phyloP scores from a whole-genome alignment of 2,888 invertebrate genomes.

The Baccha elongata region DNA sequence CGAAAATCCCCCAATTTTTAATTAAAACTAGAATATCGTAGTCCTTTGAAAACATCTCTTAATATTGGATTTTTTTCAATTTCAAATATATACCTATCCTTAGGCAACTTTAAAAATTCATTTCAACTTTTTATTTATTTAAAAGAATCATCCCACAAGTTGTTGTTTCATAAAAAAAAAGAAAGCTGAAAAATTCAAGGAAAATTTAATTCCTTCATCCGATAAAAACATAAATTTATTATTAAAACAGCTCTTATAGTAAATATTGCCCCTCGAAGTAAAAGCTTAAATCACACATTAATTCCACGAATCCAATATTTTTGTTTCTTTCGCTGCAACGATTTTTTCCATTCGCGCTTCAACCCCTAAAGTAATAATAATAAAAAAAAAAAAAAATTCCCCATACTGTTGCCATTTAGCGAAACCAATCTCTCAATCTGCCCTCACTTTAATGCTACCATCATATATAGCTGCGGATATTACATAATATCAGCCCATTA shows the following conservation, averaged over 20 bases:
- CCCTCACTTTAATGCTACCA: not conserved
- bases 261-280: slow-evolving; percentile 4
- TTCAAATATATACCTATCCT: slow-evolving; percentile 2
- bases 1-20: too few relatives aligned
- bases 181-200: not conserved
- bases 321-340: slow-evolving; percentile 12
- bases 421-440: slow-evolving; percentile 36
- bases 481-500: slow-evolving; percentile 57
- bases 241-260: not conserved
- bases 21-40: too few relatives aligned
- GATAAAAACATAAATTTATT: slow-evolving; percentile 7
- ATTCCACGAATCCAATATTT: slow-evolving; percentile 43
- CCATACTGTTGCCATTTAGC: slow-evolving; percentile 18
- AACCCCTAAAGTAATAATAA: slow-evolving; percentile 9
- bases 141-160: not conserved
- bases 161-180: not conserved
- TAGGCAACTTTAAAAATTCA: not conserved
- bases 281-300: slow-evolving; percentile 21
- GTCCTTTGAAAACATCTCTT: too few relatives aligned
- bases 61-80: too few relatives aligned
- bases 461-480: slow-evolving; percentile 10
- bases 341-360: slow-evolving; percentile 4
- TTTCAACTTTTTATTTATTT: slow-evolving; percentile 4
- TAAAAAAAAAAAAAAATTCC: not conserved
- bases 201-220: slow-evolving; percentile 1